A percentile compares a stretch with the other conserved stretches of the same genome.
These are phyloP conservation scores for Enteromius argenteus DNA, from an alignment of 2,797 vertebrate genomes.

Conservation along the genomic window DNA sequence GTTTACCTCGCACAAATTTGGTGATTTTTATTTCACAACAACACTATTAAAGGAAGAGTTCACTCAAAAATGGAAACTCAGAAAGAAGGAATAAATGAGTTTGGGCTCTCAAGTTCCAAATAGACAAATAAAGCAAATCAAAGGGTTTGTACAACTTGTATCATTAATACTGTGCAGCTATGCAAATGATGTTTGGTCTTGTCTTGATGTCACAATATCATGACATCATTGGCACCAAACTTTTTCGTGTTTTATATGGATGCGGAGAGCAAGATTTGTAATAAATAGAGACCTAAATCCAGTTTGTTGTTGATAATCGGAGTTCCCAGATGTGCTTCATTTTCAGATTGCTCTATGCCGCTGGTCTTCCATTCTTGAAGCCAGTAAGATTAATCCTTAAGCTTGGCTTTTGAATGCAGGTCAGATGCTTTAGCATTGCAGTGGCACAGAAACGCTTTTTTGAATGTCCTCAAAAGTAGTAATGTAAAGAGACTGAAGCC, in stretches of 20 bases:
- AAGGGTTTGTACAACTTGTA: neutral
- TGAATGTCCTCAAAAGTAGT: slow-evolving; percentile 4
- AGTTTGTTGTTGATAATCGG: neutral
- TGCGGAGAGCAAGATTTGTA: neutral
- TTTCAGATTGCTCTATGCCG: neutral
- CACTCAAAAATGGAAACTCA: neutral
- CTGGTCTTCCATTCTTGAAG: slow-evolving; percentile 35
- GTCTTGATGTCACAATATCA: neutral
- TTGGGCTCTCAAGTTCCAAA: neutral
- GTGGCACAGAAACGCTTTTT: slow-evolving; percentile 9
- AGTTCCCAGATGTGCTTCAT: neutral
- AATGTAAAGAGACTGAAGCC: neutral
- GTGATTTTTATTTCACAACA: neutral
- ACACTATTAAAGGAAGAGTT: neutral
- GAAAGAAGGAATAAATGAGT: neutral
- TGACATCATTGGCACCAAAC: neutral
- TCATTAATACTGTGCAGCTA: neutral
- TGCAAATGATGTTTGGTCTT: neutral
- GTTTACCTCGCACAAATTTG: neutral
- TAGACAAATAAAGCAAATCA: neutral
- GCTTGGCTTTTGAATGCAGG: slow-evolving; percentile 23
- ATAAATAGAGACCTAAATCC: neutral
- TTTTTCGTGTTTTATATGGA: too few relatives aligned
- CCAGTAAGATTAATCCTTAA: slow-evolving; percentile 28
- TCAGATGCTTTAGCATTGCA: slow-evolving; percentile 18